Evolutionary conservation across 2,797 vertebrate species (phyloP).

Genomic region (Chelonia mydas): DNA sequence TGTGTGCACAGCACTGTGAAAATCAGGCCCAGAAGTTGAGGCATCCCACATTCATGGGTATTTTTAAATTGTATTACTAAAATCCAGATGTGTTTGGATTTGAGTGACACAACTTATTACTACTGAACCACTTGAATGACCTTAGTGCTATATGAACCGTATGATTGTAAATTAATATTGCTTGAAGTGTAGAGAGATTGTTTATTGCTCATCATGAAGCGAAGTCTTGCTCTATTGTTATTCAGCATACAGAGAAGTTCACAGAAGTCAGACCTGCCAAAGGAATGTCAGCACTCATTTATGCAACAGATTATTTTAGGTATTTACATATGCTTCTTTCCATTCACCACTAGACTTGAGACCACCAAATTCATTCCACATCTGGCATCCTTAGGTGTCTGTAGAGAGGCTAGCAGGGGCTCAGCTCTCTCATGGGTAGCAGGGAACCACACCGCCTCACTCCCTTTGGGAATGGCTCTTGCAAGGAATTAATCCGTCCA

Average conservation of each 20-base stretch:
- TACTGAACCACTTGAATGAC: neutral
- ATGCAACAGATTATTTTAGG: neutral
- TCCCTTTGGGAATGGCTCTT: too few species aligned
- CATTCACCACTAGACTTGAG: neutral
- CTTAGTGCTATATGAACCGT: neutral
- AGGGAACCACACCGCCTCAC: too few species aligned
- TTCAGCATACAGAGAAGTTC: neutral
- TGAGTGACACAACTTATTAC: neutral
- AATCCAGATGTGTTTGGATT: neutral
- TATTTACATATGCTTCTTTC: neutral
- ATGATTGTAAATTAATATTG: neutral
- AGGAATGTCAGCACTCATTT: neutral
- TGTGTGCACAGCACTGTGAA: rapidly evolving
- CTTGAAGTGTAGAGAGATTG: neutral
- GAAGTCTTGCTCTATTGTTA: neutral
- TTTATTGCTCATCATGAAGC: neutral
- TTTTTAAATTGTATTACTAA: neutral
- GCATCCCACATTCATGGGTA: neutral
- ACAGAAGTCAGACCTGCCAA: neutral
- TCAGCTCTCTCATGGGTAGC: too few species aligned
- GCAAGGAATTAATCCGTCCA: too few species aligned
- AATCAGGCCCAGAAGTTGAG: neutral
- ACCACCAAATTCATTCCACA: neutral
- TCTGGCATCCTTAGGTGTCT: neutral
- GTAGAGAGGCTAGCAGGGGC: too few species aligned